Evolutionary conservation across 2,113 vertebrate species (phyloP).

Genomic region (Istiophorus platypterus): DNA sequence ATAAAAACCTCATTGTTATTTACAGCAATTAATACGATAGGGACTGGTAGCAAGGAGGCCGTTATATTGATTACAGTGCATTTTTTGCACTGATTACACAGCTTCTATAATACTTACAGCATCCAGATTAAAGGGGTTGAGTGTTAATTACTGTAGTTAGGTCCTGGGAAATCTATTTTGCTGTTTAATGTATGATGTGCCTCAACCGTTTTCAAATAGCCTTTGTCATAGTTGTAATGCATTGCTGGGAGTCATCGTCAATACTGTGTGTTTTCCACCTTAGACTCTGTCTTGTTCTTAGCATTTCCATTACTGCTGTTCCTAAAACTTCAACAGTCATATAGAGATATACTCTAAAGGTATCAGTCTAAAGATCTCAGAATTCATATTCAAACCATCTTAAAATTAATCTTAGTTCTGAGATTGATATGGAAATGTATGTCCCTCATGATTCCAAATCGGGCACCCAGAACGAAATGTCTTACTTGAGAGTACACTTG

Average conservation of each 20-base stretch:
- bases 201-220: constrained; percentile 2
- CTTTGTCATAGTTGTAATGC: neutral
- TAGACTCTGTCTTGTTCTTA: neutral
- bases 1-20: constrained; percentile 61
- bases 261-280: neutral
- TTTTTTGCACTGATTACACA: constrained; percentile 49
- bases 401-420: neutral
- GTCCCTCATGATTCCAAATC: constrained; percentile 1
- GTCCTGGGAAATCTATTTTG: constrained; percentile 5
- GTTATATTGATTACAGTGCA: constrained; percentile 56
- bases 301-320: neutral
- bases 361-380: neutral
- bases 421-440: neutral
- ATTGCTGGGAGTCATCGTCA: neutral
- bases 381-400: neutral
- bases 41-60: constrained; percentile 22
- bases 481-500: constrained; percentile 27
- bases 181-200: neutral
- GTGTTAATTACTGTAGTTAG: neutral
- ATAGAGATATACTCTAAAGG: neutral
- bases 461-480: constrained; percentile 10
- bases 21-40: constrained; percentile 47
- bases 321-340: neutral
- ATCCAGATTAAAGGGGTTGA: constrained; percentile 34
- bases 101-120: constrained; percentile 37